These are phyloP conservation scores for Pogonophryne albipinna DNA, from an alignment of 2,797 vertebrate species.

Conservation along the genomic window DNA sequence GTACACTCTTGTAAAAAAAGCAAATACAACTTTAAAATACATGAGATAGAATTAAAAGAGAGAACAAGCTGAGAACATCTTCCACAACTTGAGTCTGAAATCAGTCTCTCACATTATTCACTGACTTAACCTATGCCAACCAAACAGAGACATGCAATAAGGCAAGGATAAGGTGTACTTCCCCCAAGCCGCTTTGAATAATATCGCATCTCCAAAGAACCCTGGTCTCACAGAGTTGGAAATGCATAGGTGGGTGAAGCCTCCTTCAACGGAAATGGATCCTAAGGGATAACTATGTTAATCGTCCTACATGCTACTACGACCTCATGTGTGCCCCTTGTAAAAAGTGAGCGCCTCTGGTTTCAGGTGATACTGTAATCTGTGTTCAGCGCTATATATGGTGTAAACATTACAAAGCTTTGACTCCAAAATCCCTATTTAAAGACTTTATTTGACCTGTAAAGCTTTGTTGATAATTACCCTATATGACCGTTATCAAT, in stretches of 20 bases:
- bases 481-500: slow-evolving; percentile 48
- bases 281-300: slow-evolving; percentile 54
- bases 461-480: slow-evolving; percentile 60
- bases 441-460: slow-evolving; percentile 57
- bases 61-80: not conserved
- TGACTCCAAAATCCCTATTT: slow-evolving; percentile 33
- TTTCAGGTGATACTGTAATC: slow-evolving; percentile 57
- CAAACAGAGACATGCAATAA: slow-evolving; percentile 21
- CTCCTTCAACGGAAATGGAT: slow-evolving; percentile 48
- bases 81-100: slow-evolving; percentile 8
- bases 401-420: slow-evolving; percentile 39
- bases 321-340: slow-evolving; percentile 42
- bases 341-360: slow-evolving; percentile 49
- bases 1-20: not conserved
- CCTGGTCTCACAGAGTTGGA: slow-evolving; percentile 29
- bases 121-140: slow-evolving; percentile 15
- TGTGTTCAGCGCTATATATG: slow-evolving; percentile 25
- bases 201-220: slow-evolving; percentile 46
- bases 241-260: slow-evolving; percentile 42
- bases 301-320: slow-evolving; percentile 47
- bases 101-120: slow-evolving; percentile 25
- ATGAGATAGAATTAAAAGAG: not conserved
- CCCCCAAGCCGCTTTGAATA: slow-evolving; percentile 48
- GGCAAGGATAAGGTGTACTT: slow-evolving; percentile 27
- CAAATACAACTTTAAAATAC: not conserved